These are phyloP conservation scores for Acrobasis suavella DNA, from an alignment of 2,888 invertebrate genomes.

Conservation along the genomic window DNA sequence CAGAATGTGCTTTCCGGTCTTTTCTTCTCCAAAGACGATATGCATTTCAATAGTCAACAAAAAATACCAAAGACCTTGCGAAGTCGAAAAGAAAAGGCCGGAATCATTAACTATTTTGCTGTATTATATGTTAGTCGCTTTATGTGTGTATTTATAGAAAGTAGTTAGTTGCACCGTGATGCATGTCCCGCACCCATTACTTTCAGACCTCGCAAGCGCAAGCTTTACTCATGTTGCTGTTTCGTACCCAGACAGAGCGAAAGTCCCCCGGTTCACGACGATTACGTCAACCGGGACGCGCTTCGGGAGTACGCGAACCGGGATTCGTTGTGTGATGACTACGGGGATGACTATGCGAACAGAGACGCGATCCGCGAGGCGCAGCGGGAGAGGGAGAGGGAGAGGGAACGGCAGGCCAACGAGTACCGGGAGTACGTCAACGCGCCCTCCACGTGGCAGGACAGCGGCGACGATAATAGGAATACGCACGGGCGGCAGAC, in stretches of 20 bases:
- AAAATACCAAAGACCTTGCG: too few species aligned
- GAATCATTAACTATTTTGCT: neutral
- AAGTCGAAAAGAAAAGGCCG: too few species aligned
- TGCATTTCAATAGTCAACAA: too few species aligned
- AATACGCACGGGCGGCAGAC: constrained; percentile 69
- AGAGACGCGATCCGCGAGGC: constrained; percentile 78
- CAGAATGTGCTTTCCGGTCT: too few species aligned
- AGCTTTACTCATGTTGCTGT: constrained; percentile 78
- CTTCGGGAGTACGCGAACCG: constrained; percentile 73
- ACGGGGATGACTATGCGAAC: constrained; percentile 78
- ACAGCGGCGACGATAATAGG: constrained; percentile 65
- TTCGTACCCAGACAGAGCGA: constrained; percentile 79
- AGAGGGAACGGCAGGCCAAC: constrained; percentile 59
- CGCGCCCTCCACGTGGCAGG: constrained; percentile 69
- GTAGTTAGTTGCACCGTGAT: constrained; percentile 38
- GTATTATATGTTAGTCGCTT: neutral
- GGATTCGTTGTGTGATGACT: constrained; percentile 75
- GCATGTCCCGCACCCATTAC: constrained; percentile 59
- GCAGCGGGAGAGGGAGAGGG: constrained; percentile 64
- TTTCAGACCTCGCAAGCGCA: constrained; percentile 72
- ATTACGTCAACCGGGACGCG: constrained; percentile 76
- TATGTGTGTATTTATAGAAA: neutral
- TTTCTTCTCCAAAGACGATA: too few species aligned
- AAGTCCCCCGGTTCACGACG: constrained; percentile 73
- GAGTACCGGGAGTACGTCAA: constrained; percentile 79